A percentile compares a stretch with the other conserved stretches of the same genome.
Conservation (phyloP, 1,140 invertebrate species). For the Theocolax elegans region DNA sequence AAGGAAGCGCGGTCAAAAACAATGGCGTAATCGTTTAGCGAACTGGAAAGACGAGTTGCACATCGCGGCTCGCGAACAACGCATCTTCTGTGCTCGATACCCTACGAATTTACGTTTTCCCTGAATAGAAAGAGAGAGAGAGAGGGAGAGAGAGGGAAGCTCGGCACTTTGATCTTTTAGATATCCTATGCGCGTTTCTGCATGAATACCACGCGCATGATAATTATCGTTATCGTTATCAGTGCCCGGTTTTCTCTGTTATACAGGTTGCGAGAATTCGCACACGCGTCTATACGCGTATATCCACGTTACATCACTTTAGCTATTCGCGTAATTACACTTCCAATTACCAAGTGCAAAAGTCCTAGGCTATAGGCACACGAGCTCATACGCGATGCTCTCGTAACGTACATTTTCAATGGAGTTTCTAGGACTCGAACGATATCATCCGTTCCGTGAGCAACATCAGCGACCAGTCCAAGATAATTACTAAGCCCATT, state of each 20-base stretch:
- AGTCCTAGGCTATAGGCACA: not conserved
- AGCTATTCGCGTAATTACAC: not conserved
- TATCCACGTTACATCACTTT: slow-evolving; percentile 5
- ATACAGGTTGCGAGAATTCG: too few species aligned
- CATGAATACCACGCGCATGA: not conserved
- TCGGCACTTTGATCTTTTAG: slow-evolving; percentile 3
- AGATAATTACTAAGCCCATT: slow-evolving; percentile 1
- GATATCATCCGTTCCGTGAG: not conserved
- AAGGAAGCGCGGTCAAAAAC: too few species aligned
- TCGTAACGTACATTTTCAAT: too few species aligned
- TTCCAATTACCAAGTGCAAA: slow-evolving; percentile 1
- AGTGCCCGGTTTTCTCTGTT: too few species aligned
- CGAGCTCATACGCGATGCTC: too few species aligned
- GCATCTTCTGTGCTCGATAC: not conserved
- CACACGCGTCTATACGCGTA: too few species aligned
- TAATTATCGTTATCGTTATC: not conserved
- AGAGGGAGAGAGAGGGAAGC: not conserved
- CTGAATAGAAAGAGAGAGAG: not conserved
- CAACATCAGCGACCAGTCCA: not conserved
- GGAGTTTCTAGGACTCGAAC: not conserved
- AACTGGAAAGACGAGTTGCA: too few species aligned
- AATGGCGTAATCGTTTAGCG: too few species aligned
- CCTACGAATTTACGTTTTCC: too few species aligned
- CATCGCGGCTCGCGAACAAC: slow-evolving; percentile 13
- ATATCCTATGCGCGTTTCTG: not conserved